These are phyloP conservation scores for Thalpophila matura DNA, from an alignment of 2,888 invertebrate species.

Conservation along the genomic window DNA sequence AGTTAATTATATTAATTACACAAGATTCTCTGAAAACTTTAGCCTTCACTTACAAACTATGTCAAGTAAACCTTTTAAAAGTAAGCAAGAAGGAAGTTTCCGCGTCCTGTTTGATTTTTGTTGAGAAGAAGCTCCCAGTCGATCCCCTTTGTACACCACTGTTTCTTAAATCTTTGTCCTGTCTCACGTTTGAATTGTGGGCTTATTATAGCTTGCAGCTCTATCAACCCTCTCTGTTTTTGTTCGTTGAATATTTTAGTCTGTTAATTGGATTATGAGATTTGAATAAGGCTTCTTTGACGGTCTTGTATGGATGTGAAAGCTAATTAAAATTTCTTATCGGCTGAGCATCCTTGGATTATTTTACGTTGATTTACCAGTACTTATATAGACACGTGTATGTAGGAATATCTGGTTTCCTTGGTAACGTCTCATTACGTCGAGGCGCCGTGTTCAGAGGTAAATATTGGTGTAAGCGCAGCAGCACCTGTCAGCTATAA, in stretches of 20 bases:
- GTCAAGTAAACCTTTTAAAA: conserved; percentile 25
- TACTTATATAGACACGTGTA: conserved; percentile 11
- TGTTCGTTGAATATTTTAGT: conserved; percentile 72
- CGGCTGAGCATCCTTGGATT: conserved; percentile 56
- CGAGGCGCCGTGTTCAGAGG: conserved; percentile 17
- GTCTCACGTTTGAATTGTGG: conserved; percentile 62
- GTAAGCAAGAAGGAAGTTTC: conserved; percentile 35
- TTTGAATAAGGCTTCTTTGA: conserved; percentile 67
- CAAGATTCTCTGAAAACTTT: conserved; percentile 29
- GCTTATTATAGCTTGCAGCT: conserved; percentile 65
- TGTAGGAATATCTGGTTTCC: conserved; percentile 15
- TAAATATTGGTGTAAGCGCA: conserved; percentile 49
- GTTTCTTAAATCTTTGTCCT: conserved; percentile 63
- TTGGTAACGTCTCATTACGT: conserved; percentile 47
- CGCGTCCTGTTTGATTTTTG: conserved; percentile 51
- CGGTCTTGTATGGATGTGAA: conserved; percentile 54
- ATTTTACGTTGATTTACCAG: conserved; percentile 59
- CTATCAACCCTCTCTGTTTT: conserved; percentile 68
- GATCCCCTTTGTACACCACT: conserved; percentile 49
- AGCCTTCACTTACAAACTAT: conserved; percentile 36
- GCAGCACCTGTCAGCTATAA: conserved; percentile 45
- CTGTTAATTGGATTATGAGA: conserved; percentile 72
- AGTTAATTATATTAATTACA: conserved; percentile 56
- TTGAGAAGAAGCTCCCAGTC: conserved; percentile 40
- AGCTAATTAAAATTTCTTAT: conserved; percentile 64